A percentile compares a stretch with the other conserved stretches of the same genome.
Evolutionary conservation across 2,888 invertebrate species (phyloP).

Genomic region (Cataglyphis livida): DNA sequence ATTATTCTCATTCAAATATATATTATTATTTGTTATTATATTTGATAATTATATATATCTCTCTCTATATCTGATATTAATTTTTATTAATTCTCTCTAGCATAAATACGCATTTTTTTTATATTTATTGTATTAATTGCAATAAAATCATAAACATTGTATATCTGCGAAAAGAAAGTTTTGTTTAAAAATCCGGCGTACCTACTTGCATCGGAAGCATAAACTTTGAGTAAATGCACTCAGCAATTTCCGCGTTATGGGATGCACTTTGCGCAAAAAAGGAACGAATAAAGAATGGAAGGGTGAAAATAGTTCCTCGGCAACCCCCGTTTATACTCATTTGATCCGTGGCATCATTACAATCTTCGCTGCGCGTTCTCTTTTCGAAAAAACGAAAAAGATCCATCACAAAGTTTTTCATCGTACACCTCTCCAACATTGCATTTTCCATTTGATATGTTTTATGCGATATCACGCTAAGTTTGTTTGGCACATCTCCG

Average conservation of each 20-base stretch:
- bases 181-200: neutral
- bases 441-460: constrained; percentile 45
- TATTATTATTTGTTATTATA: neutral
- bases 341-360: constrained; percentile 10
- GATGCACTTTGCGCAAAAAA: constrained; percentile 20
- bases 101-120: neutral
- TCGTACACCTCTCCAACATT: constrained; percentile 5
- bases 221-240: constrained; percentile 15
- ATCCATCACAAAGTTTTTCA: constrained; percentile 16
- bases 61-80: neutral
- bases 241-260: constrained; percentile 22
- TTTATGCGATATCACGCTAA: constrained; percentile 26
- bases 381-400: constrained; percentile 15
- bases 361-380: neutral
- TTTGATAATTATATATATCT: neutral
- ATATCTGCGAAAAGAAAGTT: neutral
- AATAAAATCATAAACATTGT: neutral
- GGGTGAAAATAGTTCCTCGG: neutral
- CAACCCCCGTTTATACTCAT: neutral
- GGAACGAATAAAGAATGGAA: constrained; percentile 1
- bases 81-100: neutral
- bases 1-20: neutral
- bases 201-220: neutral
- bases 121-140: neutral
- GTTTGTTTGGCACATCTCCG: constrained; percentile 30